Evolutionary conservation across 2,888 invertebrate species (phyloP).

Genomic region (Thyatira batis): DNA sequence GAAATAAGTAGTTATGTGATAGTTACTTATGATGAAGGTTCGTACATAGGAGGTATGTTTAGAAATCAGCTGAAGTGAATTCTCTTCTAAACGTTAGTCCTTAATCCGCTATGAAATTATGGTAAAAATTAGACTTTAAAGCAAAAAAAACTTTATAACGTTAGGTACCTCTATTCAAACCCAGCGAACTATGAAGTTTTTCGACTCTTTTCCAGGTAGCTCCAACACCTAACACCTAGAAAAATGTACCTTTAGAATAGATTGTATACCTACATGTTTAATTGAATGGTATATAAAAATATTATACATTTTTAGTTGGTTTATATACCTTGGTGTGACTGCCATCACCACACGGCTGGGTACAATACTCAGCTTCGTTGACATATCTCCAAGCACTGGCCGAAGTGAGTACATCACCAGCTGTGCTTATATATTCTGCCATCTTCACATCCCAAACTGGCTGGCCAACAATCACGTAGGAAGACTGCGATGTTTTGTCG

Average conservation of each 20-base stretch:
- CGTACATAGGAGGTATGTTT: no score
- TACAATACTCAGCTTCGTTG: conserved; percentile 82
- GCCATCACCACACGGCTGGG: conserved; percentile 78
- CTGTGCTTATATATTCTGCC: conserved; percentile 73
- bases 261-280: neutral
- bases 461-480: conserved; percentile 84
- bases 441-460: conserved; percentile 82
- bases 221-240: conserved; percentile 63
- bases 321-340: conserved; percentile 71
- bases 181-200: conserved; percentile 30
- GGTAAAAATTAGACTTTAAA: no score
- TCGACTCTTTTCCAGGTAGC: conserved; percentile 65
- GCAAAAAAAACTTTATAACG: no score
- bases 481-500: conserved; percentile 71
- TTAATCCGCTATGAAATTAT: no score
- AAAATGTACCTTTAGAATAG: neutral
- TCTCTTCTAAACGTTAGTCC: no score
- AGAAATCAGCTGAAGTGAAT: no score
- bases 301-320: neutral
- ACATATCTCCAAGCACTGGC: conserved; percentile 83
- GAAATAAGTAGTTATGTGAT: no score
- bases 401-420: conserved; percentile 84
- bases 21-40: no score
- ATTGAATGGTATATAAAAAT: no score
- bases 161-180: conserved; percentile 14